Percentiles rank a stretch among this genome's conserved stretches.
phyloP scores from a whole-genome alignment of 2,888 invertebrate genomes.

The Campaea margaritaria region DNA sequence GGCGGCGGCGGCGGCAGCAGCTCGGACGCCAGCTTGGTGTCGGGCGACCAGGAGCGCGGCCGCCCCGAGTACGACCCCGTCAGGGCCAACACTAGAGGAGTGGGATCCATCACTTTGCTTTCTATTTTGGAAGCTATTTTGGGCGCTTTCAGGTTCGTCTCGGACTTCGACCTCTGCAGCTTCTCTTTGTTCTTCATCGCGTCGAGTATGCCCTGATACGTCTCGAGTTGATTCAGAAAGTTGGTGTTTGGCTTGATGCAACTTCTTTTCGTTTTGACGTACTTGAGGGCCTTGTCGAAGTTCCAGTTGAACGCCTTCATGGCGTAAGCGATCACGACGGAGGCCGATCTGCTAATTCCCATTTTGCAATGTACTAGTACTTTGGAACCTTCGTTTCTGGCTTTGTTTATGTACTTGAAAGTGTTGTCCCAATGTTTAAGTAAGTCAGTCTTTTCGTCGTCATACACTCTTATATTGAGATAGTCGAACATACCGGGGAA shows the following conservation, averaged over 20 bases:
- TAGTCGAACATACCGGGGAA: conserved; percentile 99
- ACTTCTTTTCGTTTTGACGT: conserved; percentile 95
- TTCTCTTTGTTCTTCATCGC: conserved; percentile 98
- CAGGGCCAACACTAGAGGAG: conserved; percentile 86
- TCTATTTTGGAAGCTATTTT: conserved; percentile 83
- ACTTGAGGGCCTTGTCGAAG: conserved; percentile 93
- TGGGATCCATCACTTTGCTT: conserved; percentile 86
- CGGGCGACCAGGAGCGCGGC: conserved; percentile 91
- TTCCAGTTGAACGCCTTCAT: conserved; percentile 99
- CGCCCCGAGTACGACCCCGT: conserved; percentile 76
- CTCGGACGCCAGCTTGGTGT: conserved; percentile 86
- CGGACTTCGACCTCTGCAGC: conserved; percentile 96
- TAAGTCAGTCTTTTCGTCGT: conserved; percentile 98
- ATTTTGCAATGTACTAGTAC: conserved; percentile 99
- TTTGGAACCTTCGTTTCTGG: conserved; percentile 95
- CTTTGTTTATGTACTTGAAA: conserved; percentile 97
- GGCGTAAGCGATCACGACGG: conserved; percentile 98
- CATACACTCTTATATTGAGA: conserved; percentile 97
- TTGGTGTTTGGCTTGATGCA: conserved; percentile 98
- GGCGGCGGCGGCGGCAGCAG: conserved; percentile 86
- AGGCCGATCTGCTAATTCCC: conserved; percentile 99
- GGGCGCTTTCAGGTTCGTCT: conserved; percentile 93
- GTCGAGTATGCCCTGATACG: conserved; percentile 97
- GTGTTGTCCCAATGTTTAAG: conserved; percentile 99
- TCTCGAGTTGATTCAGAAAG: conserved; percentile 97